A percentile compares a stretch with the other conserved stretches of the same genome.
phyloP scores from a whole-genome alignment of 2,888 invertebrate species.

The Odontocolon sp. region DNA sequence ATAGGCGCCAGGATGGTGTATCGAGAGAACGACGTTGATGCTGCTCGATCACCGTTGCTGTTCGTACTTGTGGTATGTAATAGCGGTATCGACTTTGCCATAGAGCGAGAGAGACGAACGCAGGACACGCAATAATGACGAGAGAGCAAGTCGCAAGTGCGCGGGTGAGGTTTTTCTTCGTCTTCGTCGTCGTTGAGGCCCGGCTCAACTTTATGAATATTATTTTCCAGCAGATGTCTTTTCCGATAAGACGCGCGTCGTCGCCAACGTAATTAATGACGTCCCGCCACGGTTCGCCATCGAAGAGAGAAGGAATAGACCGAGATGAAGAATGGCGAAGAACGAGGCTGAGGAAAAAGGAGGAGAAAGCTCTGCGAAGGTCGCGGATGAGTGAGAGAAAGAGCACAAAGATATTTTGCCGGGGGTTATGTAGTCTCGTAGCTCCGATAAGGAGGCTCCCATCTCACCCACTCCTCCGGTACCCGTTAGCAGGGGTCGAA shows the following conservation, averaged over 20 bases:
- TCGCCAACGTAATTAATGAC: slow-evolving; percentile 79
- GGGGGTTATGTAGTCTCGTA: slow-evolving; percentile 30
- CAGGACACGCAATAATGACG: slow-evolving; percentile 16
- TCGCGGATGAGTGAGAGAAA: not conserved
- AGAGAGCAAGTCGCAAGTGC: not conserved
- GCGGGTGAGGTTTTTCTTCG: slow-evolving; percentile 26
- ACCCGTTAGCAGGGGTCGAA: slow-evolving; percentile 34
- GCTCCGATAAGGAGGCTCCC: slow-evolving; percentile 66
- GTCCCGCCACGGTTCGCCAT: slow-evolving; percentile 59
- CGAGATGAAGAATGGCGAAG: slow-evolving; percentile 56
- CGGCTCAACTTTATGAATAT: slow-evolving; percentile 79
- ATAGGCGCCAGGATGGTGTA: not conserved
- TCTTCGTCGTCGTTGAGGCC: slow-evolving; percentile 32
- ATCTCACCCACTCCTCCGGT: too few relatives aligned
- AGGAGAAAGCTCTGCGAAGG: slow-evolving; percentile 1
- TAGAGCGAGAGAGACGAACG: slow-evolving; percentile 5
- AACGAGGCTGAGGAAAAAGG: slow-evolving; percentile 27
- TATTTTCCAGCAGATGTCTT: slow-evolving; percentile 81
- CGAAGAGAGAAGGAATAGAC: slow-evolving; percentile 42
- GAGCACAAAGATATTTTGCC: slow-evolving; percentile 46
- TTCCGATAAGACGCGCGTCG: slow-evolving; percentile 77
- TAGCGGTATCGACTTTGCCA: slow-evolving; percentile 37
- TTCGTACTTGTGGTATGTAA: slow-evolving; percentile 28
- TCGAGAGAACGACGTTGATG: slow-evolving; percentile 24
- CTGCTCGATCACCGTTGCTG: slow-evolving; percentile 40